Evolutionary conservation across 1,140 invertebrate species (phyloP).

Genomic region (Drosophila subobscura): DNA sequence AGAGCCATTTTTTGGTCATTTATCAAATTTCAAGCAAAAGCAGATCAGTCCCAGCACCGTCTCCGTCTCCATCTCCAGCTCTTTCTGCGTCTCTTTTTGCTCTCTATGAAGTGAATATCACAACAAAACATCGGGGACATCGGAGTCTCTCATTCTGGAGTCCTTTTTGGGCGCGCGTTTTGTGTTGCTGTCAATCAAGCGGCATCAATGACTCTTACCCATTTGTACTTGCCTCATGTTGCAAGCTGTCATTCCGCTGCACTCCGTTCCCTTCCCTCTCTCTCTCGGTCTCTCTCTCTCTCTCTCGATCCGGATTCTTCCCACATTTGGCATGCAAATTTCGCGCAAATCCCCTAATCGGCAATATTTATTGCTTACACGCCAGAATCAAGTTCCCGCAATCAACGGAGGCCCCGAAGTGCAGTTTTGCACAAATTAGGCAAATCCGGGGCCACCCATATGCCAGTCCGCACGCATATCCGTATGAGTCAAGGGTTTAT

Average conservation of each 20-base stretch:
- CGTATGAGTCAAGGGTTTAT: constrained; percentile 56
- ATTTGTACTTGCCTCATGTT: constrained; percentile 42
- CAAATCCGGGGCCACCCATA: constrained; percentile 49
- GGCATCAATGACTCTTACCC: constrained; percentile 44
- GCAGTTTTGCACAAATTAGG: constrained; percentile 54
- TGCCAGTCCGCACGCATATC: constrained; percentile 25
- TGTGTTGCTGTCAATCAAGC: constrained; percentile 74
- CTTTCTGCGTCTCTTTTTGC: constrained; percentile 10
- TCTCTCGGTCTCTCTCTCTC: not conserved
- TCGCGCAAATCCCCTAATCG: constrained; percentile 40
- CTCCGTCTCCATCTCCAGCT: constrained; percentile 11
- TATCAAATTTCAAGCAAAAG: constrained; percentile 78
- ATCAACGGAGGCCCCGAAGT: constrained; percentile 19
- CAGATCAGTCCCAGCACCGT: constrained; percentile 57
- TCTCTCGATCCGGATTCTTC: not conserved
- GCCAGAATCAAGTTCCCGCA: constrained; percentile 69
- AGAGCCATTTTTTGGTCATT: constrained; percentile 69
- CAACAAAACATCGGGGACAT: constrained; percentile 59
- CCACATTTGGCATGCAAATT: constrained; percentile 52
- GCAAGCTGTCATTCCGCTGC: constrained; percentile 8
- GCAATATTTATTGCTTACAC: constrained; percentile 71
- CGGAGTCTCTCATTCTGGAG: constrained; percentile 34
- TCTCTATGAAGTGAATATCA: constrained; percentile 73
- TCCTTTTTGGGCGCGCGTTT: constrained; percentile 63
- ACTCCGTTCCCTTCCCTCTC: not conserved